Evolutionary conservation across 2,797 vertebrate species (phyloP).

Genomic region (Gallinago nigripennis): DNA sequence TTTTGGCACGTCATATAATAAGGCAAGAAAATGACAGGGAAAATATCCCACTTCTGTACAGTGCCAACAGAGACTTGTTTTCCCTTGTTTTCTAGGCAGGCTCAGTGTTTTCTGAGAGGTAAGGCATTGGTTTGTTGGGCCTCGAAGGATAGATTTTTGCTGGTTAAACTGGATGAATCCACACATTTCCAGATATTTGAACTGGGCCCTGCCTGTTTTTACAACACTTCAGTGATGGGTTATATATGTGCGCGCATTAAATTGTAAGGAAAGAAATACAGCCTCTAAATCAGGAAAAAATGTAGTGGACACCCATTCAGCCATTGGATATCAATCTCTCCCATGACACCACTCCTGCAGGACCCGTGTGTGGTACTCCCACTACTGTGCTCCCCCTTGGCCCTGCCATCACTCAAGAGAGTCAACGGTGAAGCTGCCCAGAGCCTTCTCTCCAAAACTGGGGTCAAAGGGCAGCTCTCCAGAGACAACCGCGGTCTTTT

Average conservation of each 20-base stretch:
- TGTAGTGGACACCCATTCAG: background rate
- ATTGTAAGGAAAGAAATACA: background rate
- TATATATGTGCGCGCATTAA: background rate
- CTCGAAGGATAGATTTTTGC: background rate
- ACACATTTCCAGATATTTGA: background rate
- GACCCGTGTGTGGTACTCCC: background rate
- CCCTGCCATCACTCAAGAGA: background rate
- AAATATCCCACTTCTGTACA: background rate
- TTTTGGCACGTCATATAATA: background rate
- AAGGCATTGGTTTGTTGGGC: background rate
- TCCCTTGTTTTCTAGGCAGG: background rate
- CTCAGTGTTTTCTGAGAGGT: background rate
- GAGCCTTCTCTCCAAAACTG: background rate
- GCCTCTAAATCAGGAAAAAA: background rate
- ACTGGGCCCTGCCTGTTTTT: background rate
- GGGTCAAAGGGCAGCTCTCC: background rate
- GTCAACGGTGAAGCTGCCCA: background rate
- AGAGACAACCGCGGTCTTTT: background rate
- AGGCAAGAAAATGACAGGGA: conserved; percentile 8
- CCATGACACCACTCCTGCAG: background rate
- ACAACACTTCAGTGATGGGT: background rate
- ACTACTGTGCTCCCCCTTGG: background rate
- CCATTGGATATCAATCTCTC: background rate
- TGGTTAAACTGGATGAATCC: background rate
- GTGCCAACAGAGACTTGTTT: background rate